Evolutionary conservation across 2,888 invertebrate genomes (phyloP), one percentile per base, ranked within the genome.

Genomic region (Onthophagus sagittarius): DNA sequence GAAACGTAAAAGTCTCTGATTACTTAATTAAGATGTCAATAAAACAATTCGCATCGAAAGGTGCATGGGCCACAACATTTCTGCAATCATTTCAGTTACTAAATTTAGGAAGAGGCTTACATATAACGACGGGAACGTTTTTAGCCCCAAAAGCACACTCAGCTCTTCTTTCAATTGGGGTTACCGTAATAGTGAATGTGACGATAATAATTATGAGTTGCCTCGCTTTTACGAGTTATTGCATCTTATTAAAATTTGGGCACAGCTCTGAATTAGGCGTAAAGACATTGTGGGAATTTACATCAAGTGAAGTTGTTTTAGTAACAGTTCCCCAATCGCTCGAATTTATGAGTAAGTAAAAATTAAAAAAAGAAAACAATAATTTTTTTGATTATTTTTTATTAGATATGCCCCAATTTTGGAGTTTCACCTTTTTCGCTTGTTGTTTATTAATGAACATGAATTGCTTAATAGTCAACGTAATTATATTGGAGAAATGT

Each of bases 71-170:
- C 14, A 11, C 3, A 14, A 23, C 15, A 13, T 15, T 64, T 9
- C 0, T 15, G 5, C 9, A 13, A 14, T 23, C 67, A 67, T 67
- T 67, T 67, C 32, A 15, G 31, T 9, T 67, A 67, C 23, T 67
- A 5, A 32, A 11, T 11, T 62, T 78, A 4, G 73, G 73, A 11
- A 75, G 76, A 33, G 74, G 73, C 2, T 73, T 74, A 53, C 74
- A 76, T 53, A 73, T 77, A 7, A 72, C 76, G 32, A 76, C 73
- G 63, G 79, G 79, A 7, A 70, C 74, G 15, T 72, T 69, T 13
- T 15, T 76, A 69, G 13, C 70, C 6, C 72, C 74, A 0, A 63
- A 15, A 0, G 73, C 73, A n/a, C 15, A 69, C n/a, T 70, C 77
- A 9, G 77, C 74, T 33, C 69, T 77, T n/a, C 14, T 76, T 39